Evolutionary conservation across 2,888 invertebrate genomes (phyloP).

Genomic region (Dryobota labecula): DNA sequence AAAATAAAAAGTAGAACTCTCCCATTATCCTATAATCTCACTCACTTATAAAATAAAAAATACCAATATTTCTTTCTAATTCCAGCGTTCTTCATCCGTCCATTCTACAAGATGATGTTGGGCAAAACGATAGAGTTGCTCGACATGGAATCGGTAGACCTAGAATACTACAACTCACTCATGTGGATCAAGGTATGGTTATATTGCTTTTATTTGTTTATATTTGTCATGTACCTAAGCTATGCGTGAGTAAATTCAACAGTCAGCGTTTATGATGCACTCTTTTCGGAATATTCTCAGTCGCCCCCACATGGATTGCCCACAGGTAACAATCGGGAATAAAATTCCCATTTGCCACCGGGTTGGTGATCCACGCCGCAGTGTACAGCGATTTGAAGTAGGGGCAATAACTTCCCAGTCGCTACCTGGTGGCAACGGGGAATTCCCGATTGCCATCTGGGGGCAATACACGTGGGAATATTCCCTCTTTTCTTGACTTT

Average conservation of each 20-base stretch:
- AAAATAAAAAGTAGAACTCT: too few species aligned
- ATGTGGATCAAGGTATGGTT: slow-evolving; percentile 94
- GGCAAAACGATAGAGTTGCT: slow-evolving; percentile 97
- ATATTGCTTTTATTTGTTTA: not conserved
- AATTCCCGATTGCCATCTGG: too few species aligned
- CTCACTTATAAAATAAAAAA: not conserved
- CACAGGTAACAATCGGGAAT: too few species aligned
- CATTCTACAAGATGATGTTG: slow-evolving; percentile 99
- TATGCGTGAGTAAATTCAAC: not conserved
- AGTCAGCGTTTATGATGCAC: not conserved
- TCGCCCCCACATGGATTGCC: too few species aligned
- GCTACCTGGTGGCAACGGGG: too few species aligned
- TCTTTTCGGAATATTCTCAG: too few species aligned
- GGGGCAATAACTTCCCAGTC: too few species aligned
- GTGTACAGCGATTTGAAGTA: too few species aligned
- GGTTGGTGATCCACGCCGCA: too few species aligned
- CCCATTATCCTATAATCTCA: not conserved
- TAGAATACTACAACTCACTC: slow-evolving; percentile 99
- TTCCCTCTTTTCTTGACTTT: not conserved
- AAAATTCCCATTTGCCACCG: too few species aligned
- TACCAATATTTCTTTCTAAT: slow-evolving; percentile 39
- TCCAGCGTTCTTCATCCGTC: slow-evolving; percentile 99
- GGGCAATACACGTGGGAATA: too few species aligned
- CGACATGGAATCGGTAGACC: slow-evolving; percentile 99
- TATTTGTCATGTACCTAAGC: not conserved